Evolutionary conservation across 2,797 vertebrate species (phyloP).

Genomic region (Macropodus opercularis): DNA sequence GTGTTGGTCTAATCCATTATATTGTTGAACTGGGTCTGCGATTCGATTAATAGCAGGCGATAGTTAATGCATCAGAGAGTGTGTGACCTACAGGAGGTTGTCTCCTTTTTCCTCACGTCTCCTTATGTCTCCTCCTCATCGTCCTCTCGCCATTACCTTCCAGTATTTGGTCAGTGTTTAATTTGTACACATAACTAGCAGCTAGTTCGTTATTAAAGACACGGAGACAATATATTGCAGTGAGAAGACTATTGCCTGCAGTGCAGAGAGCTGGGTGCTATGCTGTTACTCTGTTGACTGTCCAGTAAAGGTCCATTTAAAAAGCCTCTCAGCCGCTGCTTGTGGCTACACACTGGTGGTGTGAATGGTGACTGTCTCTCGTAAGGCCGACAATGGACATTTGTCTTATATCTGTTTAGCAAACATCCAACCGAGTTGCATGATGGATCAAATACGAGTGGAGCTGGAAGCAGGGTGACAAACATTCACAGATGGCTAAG

Average conservation of each 20-base stretch:
- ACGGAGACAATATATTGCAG: background rate
- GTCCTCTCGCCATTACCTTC: background rate
- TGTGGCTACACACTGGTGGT: too few species aligned
- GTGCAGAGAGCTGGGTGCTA: background rate
- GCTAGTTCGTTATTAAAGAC: constrained; percentile 39
- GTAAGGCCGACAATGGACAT: too few species aligned
- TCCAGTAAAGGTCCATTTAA: background rate
- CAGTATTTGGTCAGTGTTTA: constrained; percentile 31
- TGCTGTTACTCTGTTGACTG: background rate
- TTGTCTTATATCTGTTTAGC: too few species aligned
- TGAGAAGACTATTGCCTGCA: background rate
- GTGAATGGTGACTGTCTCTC: too few species aligned
- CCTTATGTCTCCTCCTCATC: constrained; percentile 7
- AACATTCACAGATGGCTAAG: background rate
- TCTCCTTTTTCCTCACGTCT: constrained; percentile 21
- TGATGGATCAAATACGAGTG: background rate
- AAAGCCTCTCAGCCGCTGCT: too few species aligned
- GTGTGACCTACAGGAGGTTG: constrained; percentile 28
- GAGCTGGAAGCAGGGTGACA: background rate
- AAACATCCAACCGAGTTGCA: background rate
- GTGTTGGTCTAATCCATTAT: constrained; percentile 16
- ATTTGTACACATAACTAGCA: constrained; percentile 37
- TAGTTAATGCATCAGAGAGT: constrained; percentile 28
- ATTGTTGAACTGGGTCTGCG: too few species aligned
- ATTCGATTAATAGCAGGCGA: constrained; percentile 46